A percentile compares a stretch with the other conserved stretches of the same genome.
phyloP scores from a whole-genome alignment of 2,113 vertebrate genomes.

The Clarias gariepinus region DNA sequence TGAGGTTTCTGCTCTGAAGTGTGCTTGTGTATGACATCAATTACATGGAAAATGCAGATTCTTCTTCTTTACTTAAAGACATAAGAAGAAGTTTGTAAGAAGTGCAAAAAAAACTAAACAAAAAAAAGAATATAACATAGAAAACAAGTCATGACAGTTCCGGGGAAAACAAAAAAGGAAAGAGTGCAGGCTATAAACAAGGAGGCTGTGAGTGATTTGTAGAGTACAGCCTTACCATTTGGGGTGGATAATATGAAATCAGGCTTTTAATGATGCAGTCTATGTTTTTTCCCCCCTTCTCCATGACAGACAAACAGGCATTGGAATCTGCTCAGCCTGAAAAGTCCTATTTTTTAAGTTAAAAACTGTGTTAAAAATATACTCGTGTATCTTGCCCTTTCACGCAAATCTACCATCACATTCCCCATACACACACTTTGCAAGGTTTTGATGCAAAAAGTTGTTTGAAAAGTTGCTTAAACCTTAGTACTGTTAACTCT shows the following conservation, averaged over 20 bases:
- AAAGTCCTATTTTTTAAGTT: neutral
- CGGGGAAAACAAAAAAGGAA: neutral
- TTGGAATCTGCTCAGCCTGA: slow-evolving; percentile 10
- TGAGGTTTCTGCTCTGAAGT: slow-evolving; percentile 80
- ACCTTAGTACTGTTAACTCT: neutral
- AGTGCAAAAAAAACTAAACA: neutral
- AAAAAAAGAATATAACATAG: neutral
- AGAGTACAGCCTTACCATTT: neutral
- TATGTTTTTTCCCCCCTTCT: neutral
- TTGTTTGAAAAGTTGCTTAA: neutral
- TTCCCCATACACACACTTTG: neutral
- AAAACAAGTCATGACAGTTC: neutral
- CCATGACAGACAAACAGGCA: neutral
- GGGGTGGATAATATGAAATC: neutral
- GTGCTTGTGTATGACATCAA: slow-evolving; percentile 76
- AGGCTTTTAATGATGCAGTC: slow-evolving; percentile 15
- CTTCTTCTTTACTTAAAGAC: neutral
- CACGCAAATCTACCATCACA: neutral
- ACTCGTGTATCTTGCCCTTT: neutral
- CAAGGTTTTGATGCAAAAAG: neutral
- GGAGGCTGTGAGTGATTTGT: neutral
- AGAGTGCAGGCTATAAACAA: neutral
- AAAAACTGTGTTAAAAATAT: neutral
- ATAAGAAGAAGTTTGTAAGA: neutral
- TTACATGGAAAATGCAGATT: neutral